Percentiles rank a stretch among this genome's conserved stretches.
phyloP scores from a whole-genome alignment of 2,113 vertebrate species.

The Psammodynastes pulverulentus region DNA sequence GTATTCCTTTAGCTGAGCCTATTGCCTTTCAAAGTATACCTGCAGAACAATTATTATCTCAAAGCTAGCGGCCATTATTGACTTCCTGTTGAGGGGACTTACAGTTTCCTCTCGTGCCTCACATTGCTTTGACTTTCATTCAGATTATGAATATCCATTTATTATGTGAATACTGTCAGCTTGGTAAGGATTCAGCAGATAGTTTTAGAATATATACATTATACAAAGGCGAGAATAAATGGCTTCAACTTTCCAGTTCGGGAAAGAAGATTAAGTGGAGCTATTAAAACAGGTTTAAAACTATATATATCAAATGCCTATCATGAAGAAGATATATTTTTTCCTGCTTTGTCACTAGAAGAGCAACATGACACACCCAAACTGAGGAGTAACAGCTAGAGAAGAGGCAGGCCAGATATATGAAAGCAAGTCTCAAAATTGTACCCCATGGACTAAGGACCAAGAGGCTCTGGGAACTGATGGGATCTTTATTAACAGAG shows the following conservation, averaged over 20 bases:
- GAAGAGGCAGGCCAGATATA: background rate
- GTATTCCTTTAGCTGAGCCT: background rate
- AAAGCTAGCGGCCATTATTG: background rate
- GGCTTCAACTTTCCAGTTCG: background rate
- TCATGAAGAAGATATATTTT: slow-evolving; percentile 1
- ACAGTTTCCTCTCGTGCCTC: background rate
- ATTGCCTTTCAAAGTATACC: background rate
- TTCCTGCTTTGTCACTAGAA: background rate
- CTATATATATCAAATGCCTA: background rate
- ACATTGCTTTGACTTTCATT: slow-evolving; percentile 9
- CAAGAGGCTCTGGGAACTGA: background rate
- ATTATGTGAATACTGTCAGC: slow-evolving; percentile 13
- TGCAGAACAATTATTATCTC: background rate
- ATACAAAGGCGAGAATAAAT: background rate
- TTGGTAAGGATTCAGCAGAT: background rate
- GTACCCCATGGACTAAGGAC: background rate
- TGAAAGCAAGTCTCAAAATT: background rate
- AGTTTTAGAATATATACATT: slow-evolving; percentile 6
- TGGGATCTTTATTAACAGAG: background rate
- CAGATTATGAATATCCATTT: slow-evolving; percentile 17
- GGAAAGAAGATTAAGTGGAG: background rate
- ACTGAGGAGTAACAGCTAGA: background rate
- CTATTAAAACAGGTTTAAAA: slow-evolving; percentile 14
- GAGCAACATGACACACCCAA: background rate
- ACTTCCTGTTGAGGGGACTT: background rate